These are phyloP conservation scores for Lasioglossum figueresi DNA, from an alignment of 2,888 invertebrate genomes.

Conservation along the genomic window DNA sequence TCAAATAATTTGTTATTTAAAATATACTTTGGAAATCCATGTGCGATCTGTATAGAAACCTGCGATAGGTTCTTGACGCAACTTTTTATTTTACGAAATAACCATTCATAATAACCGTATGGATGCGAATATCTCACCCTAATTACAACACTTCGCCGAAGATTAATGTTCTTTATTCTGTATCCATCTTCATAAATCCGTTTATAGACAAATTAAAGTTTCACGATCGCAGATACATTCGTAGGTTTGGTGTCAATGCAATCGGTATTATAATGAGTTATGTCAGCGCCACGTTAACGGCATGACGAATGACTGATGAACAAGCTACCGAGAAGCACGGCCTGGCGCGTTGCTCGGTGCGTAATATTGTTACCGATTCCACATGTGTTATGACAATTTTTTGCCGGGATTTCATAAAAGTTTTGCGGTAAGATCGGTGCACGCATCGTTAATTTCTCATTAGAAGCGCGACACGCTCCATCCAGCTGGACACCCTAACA, in stretches of 20 bases:
- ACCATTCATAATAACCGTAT: not conserved
- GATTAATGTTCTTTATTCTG: not conserved
- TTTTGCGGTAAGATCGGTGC: not conserved
- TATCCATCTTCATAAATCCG: not conserved
- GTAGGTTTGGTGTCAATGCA: not conserved
- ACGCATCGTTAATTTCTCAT: conserved; percentile 11
- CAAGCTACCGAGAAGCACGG: not conserved
- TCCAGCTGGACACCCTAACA: not conserved
- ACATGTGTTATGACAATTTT: not conserved
- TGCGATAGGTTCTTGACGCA: not conserved
- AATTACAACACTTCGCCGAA: not conserved
- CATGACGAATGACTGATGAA: not conserved
- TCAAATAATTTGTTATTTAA: too few relatives aligned
- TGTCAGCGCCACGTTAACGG: not conserved
- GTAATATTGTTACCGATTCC: conserved; percentile 2
- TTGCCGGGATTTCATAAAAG: not conserved
- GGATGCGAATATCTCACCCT: not conserved
- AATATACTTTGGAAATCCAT: too few relatives aligned
- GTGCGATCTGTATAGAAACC: not conserved
- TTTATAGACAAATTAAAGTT: not conserved
- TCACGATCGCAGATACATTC: not conserved
- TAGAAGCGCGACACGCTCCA: not conserved
- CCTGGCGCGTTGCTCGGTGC: not conserved
- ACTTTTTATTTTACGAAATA: not conserved
- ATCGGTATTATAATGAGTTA: not conserved